phyloP scores from a whole-genome alignment of 2,797 vertebrate genomes.

The Sebastes elongatus region DNA sequence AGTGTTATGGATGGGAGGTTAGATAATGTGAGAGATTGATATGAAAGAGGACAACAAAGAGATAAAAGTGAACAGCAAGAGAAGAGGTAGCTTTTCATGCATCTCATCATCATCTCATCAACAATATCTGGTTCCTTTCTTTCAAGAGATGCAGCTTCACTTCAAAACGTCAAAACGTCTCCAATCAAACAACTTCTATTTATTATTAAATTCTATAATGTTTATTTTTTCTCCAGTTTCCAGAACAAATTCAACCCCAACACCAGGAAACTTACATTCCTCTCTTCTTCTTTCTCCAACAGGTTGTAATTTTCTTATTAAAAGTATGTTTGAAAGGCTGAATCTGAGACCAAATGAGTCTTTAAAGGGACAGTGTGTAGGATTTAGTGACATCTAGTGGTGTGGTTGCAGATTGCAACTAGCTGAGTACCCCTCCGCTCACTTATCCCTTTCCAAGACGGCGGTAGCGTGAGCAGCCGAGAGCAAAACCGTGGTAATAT shows the following conservation, averaged over 20 bases:
- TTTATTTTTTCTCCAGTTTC: not conserved
- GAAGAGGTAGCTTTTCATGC: not conserved
- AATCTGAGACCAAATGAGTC: not conserved
- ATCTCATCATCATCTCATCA: conserved; percentile 16
- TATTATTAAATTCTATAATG: not conserved
- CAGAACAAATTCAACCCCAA: not conserved
- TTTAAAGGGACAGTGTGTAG: too few relatives aligned
- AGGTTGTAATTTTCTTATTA: not conserved
- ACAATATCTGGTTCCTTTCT: not conserved
- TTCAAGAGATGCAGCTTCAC: not conserved
- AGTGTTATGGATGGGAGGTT: not conserved
- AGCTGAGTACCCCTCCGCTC: too few relatives aligned
- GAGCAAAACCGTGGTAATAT: too few relatives aligned
- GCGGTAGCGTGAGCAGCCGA: too few relatives aligned
- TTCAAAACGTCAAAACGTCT: not conserved
- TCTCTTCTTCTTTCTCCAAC: not conserved
- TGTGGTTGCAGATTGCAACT: too few relatives aligned
- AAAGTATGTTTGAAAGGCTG: not conserved
- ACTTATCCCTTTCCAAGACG: too few relatives aligned
- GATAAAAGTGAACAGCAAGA: not conserved
- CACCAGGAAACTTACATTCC: not conserved
- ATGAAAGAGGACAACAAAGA: not conserved
- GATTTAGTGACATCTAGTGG: too few relatives aligned
- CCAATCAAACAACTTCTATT: not conserved
- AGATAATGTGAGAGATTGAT: not conserved